Percentiles rank a stretch among this genome's conserved stretches.
Evolutionary conservation across 1,140 invertebrate genomes (phyloP).

Genomic region (Bombus huntii): DNA sequence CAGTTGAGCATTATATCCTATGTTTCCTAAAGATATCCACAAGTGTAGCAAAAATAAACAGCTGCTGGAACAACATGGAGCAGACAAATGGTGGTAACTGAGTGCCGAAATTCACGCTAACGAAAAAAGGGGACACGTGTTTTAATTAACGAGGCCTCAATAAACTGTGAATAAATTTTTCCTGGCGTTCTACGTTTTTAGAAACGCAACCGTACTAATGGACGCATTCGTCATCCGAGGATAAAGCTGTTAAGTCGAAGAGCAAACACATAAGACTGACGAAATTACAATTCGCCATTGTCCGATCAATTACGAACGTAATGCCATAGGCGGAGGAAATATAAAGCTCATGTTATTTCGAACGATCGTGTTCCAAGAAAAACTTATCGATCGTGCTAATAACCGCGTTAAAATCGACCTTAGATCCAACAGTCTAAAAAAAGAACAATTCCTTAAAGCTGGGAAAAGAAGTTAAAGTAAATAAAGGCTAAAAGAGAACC

Average conservation of each 20-base stretch:
- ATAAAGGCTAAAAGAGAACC: background rate
- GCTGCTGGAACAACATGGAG: background rate
- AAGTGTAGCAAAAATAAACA: background rate
- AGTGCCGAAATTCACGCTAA: background rate
- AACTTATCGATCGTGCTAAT: slow-evolving; percentile 9
- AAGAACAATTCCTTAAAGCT: no score
- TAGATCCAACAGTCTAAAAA: background rate
- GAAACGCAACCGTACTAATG: background rate
- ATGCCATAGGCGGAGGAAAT: background rate
- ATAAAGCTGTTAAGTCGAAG: slow-evolving; percentile 1
- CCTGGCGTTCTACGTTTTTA: background rate
- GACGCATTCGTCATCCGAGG: background rate
- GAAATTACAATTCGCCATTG: slow-evolving; percentile 20
- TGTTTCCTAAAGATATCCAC: background rate
- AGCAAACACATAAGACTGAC: background rate
- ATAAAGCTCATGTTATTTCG: background rate
- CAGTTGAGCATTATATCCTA: background rate
- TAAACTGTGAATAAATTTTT: slow-evolving; percentile 3
- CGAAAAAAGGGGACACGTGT: background rate
- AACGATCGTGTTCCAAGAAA: background rate
- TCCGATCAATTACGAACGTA: slow-evolving; percentile 1
- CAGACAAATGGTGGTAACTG: background rate
- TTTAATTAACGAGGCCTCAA: slow-evolving; percentile 7
- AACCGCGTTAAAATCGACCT: background rate
- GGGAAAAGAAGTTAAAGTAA: background rate